Base-by-base conservation (phyloP, 2,113 vertebrate genomes). In the Phycodurus eques region DNA sequence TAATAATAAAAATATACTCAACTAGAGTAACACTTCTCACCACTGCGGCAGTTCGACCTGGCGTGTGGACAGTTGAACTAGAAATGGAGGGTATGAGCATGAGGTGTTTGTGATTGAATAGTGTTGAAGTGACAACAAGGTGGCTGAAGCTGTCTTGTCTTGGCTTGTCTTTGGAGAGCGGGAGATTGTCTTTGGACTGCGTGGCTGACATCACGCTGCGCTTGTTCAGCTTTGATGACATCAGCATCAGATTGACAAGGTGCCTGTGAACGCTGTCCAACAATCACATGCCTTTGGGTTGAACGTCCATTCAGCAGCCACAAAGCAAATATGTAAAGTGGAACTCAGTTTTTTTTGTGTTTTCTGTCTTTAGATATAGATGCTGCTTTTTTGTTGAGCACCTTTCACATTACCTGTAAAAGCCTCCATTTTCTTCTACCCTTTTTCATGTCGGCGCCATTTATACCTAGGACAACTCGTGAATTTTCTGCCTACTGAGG, bases 171-270 rank as follows among this genome's bases (percentile, higher is more conserved):
- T 62, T 20, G 60, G 39, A 62, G 60, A 20, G 33, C 60, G 1
- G 7, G 8, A 35, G 33, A 39, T 39, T 35, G 31, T 63, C 35
- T 20, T 63, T 39, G 17, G 60, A 33, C 60, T 5, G 17, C 35
- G 8, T 35, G 31, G 59, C 33, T 31, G 15, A 61, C 15, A 39
- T 62, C 60, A 20, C 60, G 35, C 60, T 39, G 60, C 19, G 60
- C 60, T 62, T 54, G 31, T 49, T 68, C 71, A 1, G 47, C 47
- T 76, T 72, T 43, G 60, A 79, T 73, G 73, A 80, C 68, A 59
- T 77, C 31, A 31, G 67, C 33, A 53, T 43, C 12, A 57, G 53
- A 56, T 19, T 4, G 53, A 54, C 20, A 8, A 63, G 17, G 2
- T 17, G 60, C 39, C 60, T 42, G 31, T 17, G 31, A 61, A 35